Conservation (phyloP, 2,888 invertebrate genomes). For the Cacoxenus indagator region DNA sequence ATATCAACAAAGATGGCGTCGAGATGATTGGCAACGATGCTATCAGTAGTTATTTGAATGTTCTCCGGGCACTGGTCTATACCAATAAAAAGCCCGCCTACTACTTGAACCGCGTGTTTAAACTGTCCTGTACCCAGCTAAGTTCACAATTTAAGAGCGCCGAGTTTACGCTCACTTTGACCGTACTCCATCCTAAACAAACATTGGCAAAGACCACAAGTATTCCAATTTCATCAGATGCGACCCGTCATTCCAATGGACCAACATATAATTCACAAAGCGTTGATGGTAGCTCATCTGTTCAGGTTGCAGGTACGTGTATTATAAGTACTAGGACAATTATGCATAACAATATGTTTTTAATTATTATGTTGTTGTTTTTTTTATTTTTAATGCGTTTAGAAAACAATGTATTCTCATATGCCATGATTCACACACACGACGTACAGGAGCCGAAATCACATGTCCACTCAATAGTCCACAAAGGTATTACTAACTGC, state of each 20-base stretch:
- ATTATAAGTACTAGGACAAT: too few species aligned
- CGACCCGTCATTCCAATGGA: conserved; percentile 30
- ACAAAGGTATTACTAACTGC: conserved; percentile 64
- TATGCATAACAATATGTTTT: too few species aligned
- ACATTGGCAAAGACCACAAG: conserved; percentile 71
- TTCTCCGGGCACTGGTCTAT: conserved; percentile 78
- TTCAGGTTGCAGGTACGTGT: conserved; percentile 41
- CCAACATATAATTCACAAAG: neutral
- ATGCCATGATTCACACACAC: conserved; percentile 68
- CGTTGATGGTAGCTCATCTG: neutral
- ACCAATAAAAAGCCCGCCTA: conserved; percentile 97
- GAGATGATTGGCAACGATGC: conserved; percentile 70
- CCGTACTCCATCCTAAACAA: conserved; percentile 86
- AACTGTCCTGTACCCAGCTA: conserved; percentile 93
- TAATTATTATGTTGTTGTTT: too few species aligned
- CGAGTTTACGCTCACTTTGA: conserved; percentile 93
- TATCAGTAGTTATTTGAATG: conserved; percentile 66
- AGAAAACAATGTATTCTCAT: conserved; percentile 71
- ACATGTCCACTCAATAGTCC: conserved; percentile 62
- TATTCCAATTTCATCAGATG: conserved; percentile 74
- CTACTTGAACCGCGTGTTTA: conserved; percentile 94
- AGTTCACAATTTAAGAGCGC: conserved; percentile 95
- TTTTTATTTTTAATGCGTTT: too few species aligned
- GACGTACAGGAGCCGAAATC: conserved; percentile 69
- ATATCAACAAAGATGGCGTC: conserved; percentile 92